These are phyloP conservation scores for Hiodon alosoides DNA, from an alignment of 2,113 vertebrate genomes.

Conservation along the genomic window DNA sequence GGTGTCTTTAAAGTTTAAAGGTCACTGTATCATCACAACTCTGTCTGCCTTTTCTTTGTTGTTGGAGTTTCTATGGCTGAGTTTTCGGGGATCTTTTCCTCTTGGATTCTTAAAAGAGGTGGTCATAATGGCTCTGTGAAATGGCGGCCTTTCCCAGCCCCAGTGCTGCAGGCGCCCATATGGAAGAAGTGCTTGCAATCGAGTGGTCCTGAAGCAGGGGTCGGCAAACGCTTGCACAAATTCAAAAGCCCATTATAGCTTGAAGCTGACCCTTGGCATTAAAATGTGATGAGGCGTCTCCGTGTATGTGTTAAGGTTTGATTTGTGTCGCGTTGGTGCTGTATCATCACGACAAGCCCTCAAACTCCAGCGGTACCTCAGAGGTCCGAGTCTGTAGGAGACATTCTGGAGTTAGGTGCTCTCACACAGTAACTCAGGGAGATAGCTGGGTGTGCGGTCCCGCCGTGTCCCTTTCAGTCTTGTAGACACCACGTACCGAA, in stretches of 20 bases:
- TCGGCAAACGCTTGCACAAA: no score
- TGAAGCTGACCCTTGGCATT: no score
- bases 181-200: no score
- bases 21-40: background rate
- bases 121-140: background rate
- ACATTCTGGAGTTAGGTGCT: constrained; percentile 11
- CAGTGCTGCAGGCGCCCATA: no score
- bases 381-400: background rate
- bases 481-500: constrained; percentile 61
- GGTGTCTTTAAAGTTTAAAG: background rate
- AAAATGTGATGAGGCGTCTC: no score
- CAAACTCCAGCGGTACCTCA: constrained; percentile 2
- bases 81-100: background rate
- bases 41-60: background rate
- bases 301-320: no score
- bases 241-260: no score
- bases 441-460: constrained; percentile 55
- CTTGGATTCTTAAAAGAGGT: background rate
- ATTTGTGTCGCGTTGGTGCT: no score
- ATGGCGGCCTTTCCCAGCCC: background rate
- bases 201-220: no score
- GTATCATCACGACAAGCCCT: no score
- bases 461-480: constrained; percentile 48
- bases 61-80: background rate
- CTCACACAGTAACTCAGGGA: constrained; percentile 55